phyloP scores from a whole-genome alignment of 2,888 invertebrate genomes.

The Teinopalpus imperialis region DNA sequence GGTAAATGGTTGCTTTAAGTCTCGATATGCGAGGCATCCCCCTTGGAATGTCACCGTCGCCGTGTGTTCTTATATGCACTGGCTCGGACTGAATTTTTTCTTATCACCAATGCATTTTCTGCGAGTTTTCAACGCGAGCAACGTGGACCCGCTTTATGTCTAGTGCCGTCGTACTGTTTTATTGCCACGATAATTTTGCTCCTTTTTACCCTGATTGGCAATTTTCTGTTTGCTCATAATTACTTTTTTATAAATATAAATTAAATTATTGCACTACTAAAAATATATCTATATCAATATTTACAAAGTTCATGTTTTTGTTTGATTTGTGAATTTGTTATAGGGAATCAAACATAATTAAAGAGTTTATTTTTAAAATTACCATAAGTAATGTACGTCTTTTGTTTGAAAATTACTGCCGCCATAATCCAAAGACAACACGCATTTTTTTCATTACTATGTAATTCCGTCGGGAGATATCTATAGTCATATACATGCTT shows the following conservation, averaged over 20 bases:
- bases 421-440: slow-evolving; percentile 22
- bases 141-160: slow-evolving; percentile 47
- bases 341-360: no score
- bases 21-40: slow-evolving; percentile 76
- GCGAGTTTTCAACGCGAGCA: slow-evolving; percentile 73
- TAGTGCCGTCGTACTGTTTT: slow-evolving; percentile 44
- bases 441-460: slow-evolving; percentile 46
- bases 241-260: no score
- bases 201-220: slow-evolving; percentile 13
- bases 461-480: slow-evolving; percentile 47
- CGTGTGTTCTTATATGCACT: slow-evolving; percentile 75
- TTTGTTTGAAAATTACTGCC: slow-evolving; percentile 1
- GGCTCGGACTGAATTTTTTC: slow-evolving; percentile 77
- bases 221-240: neutral
- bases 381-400: no score
- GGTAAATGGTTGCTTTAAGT: slow-evolving; percentile 79
- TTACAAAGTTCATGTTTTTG: no score
- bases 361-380: no score
- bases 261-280: no score
- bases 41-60: slow-evolving; percentile 75
- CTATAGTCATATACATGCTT: slow-evolving; percentile 40
- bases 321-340: no score
- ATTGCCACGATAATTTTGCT: slow-evolving; percentile 24
- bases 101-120: slow-evolving; percentile 79
- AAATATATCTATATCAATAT: no score